Conservation (phyloP, 2,797 vertebrate species). For the Peromyscus melanophrys region DNA sequence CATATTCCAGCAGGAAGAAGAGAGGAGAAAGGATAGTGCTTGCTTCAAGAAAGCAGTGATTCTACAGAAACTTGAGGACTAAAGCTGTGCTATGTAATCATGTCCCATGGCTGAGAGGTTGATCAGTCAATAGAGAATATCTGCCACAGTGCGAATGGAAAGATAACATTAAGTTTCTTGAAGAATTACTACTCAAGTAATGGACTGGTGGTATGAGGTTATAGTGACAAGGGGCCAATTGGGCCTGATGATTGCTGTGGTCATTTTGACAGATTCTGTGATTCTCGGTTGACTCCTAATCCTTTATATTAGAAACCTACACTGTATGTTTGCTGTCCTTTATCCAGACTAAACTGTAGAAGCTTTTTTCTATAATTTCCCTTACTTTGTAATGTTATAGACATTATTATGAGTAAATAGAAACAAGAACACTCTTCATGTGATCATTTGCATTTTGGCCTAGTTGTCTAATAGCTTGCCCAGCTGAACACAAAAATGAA, state of each 20-base stretch:
- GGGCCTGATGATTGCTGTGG: background rate
- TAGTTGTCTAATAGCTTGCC: background rate
- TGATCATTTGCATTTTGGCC: conserved; percentile 3
- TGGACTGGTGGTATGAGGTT: background rate
- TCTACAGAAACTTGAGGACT: background rate
- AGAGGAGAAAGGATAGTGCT: background rate
- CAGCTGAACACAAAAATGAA: conserved; percentile 1
- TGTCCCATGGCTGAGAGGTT: background rate
- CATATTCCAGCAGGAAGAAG: background rate
- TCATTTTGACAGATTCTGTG: background rate
- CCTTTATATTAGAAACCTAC: conserved; percentile 12
- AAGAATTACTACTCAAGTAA: conserved; percentile 5
- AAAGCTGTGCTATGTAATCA: background rate
- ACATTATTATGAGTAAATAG: background rate
- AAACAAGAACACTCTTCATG: background rate
- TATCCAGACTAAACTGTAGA: background rate
- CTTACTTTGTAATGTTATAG: conserved; percentile 28
- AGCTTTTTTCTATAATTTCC: background rate
- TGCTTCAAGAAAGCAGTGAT: background rate
- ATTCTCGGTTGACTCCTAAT: background rate
- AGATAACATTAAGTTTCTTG: background rate
- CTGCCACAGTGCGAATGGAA: background rate
- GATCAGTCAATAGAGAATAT: background rate
- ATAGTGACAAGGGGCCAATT: background rate
- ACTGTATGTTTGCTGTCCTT: background rate